Base-by-base conservation (phyloP, 2,888 invertebrate species). In the Bombylius major region DNA sequence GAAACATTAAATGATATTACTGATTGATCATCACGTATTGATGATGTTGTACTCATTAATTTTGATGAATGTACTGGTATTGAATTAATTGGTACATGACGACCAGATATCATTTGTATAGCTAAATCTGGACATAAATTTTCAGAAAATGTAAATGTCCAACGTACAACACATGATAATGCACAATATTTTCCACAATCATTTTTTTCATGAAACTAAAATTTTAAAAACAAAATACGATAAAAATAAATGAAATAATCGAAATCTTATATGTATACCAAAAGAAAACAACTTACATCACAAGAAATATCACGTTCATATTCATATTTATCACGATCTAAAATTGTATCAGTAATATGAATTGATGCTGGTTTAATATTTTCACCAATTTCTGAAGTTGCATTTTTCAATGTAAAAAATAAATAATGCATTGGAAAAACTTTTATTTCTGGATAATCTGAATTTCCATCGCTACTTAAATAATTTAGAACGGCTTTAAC, bases 111-210 rank as follows among this genome's bases (percentile, higher is more conserved):
- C 3, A 75, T 59, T 7, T 65, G 58, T 9, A 78, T 70, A 12
- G 69, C 69, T 34, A 78, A 60, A 61, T 77, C 73, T 0, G 63
- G 56, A 55, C 75, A 75, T 65, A 77, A 73, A 52, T 72, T 71
- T 58, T 78, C 77, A 42, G 76, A 73, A 46, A 79, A 75, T 4
- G 66, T 63, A 51, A 66, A 78, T 1, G 68, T 70, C 70, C 75
- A 76, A 33, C 78, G 70, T 1, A 66, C 65, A 0, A 75, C 76
- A 55, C 65, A 66, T 0, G 78, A 77, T 32, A 71, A 64, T 4
- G 76, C 73, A 57, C 78, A 79, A 57, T 70, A 70, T 51, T 67
- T 69, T 12, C 65, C 59, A 5, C 65, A 68, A 54, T 75, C 73
- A 4, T 65, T 63, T 0, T 66, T 62, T 53, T 74, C 72, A 55